Percentiles rank a stretch among this genome's conserved stretches.
Conservation (phyloP, 2,797 vertebrate genomes). For the Sebastes cheni region DNA sequence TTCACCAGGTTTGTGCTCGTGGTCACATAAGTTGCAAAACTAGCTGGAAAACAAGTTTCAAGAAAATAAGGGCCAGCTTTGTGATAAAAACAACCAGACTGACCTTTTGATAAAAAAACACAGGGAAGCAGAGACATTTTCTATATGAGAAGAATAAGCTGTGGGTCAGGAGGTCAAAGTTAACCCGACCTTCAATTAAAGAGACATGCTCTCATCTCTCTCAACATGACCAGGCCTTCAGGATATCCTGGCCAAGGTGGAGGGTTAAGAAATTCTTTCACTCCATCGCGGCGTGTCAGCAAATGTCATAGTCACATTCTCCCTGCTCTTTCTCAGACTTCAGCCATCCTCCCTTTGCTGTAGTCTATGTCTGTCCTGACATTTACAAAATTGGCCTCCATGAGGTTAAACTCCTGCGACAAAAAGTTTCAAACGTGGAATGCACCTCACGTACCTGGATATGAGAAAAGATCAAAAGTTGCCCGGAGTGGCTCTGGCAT, state of each 20-base stretch:
- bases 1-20: neutral
- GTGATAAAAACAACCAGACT: neutral
- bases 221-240: constrained; percentile 7
- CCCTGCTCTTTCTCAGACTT: constrained; percentile 9
- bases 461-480: constrained; percentile 17
- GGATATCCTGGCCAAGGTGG: constrained; percentile 27
- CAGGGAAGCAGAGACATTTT: neutral
- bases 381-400: constrained; percentile 45
- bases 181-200: constrained; percentile 40
- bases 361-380: constrained; percentile 30
- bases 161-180: constrained; percentile 28
- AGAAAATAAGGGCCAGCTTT: neutral
- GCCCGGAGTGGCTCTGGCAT: neutral
- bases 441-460: neutral
- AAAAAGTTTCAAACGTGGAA: constrained; percentile 18
- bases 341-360: constrained; percentile 18
- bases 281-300: constrained; percentile 54
- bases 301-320: constrained; percentile 65
- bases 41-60: neutral
- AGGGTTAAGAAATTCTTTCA: constrained; percentile 51
- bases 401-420: constrained; percentile 31
- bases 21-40: neutral
- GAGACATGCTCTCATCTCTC: constrained; percentile 8
- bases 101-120: neutral
- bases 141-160: constrained; percentile 6